Evolutionary conservation across 2,113 vertebrate genomes (phyloP).

Genomic region (Solea solea): DNA sequence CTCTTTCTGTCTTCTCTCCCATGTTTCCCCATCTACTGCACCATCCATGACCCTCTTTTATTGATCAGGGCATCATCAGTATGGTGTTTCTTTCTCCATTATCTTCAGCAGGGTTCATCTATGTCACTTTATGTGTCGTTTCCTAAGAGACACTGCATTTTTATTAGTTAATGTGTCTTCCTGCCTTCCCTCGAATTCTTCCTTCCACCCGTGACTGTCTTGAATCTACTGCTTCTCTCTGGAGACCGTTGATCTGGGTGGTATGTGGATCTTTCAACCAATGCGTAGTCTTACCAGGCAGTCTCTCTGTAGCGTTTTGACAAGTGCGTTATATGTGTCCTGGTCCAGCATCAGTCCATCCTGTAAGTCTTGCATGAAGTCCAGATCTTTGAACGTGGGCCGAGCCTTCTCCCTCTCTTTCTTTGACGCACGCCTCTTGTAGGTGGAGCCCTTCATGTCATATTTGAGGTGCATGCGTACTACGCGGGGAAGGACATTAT

Average conservation of each 20-base stretch:
- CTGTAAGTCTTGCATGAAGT: constrained; percentile 94
- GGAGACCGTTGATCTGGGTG: no score
- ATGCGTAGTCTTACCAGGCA: constrained; percentile 87
- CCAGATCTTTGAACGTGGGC: constrained; percentile 97
- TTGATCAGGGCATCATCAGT: no score
- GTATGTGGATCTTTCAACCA: not conserved
- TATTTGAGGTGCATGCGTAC: constrained; percentile 99
- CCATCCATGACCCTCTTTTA: no score
- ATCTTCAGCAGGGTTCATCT: not conserved
- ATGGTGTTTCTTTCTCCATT: no score
- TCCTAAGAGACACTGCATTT: not conserved
- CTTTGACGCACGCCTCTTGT: constrained; percentile 94
- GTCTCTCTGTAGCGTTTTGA: constrained; percentile 95
- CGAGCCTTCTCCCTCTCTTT: constrained; percentile 94
- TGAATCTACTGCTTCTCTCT: no score
- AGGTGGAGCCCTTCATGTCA: constrained; percentile 97
- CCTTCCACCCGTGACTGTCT: no score
- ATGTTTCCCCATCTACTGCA: no score
- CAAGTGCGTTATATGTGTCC: constrained; percentile 92
- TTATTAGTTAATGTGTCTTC: constrained; percentile 9
- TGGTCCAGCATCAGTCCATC: constrained; percentile 94
- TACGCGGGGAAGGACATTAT: constrained; percentile 93
- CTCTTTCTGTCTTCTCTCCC: not conserved
- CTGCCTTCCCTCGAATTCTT: constrained; percentile 8
- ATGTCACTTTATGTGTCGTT: not conserved